phyloP scores from a whole-genome alignment of 2,888 invertebrate genomes.

The Patella ulyssiponensis region DNA sequence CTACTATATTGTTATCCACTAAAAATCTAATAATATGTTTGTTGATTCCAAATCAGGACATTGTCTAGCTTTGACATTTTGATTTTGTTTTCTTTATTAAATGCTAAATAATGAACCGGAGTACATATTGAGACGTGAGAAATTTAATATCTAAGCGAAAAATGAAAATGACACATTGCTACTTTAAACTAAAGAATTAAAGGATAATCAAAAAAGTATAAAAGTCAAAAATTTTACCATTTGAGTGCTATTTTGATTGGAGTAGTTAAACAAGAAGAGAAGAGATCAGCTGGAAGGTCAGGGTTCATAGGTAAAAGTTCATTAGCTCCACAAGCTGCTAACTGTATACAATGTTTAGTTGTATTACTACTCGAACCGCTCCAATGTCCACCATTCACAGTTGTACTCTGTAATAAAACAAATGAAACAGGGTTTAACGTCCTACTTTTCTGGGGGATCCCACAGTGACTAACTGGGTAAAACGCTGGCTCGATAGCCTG shows the following conservation, averaged over 20 bases:
- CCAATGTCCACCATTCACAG: conserved; percentile 11
- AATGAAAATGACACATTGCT: too few species aligned
- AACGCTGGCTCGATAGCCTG: too few species aligned
- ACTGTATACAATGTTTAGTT: conserved; percentile 93
- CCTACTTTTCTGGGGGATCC: neutral
- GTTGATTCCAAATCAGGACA: neutral
- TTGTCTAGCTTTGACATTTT: too few species aligned
- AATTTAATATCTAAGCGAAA: too few species aligned
- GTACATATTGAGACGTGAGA: too few species aligned
- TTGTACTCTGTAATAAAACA: conserved; percentile 6
- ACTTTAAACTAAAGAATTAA: neutral
- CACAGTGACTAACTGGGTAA: too few species aligned
- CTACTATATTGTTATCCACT: too few species aligned
- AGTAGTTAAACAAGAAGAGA: conserved; percentile 97
- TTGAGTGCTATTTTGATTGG: conserved; percentile 96
- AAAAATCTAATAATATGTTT: neutral
- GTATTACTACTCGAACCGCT: conserved; percentile 34
- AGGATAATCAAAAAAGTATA: neutral
- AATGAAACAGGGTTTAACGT: neutral
- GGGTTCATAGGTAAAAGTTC: conserved; percentile 97
- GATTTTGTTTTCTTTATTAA: too few species aligned
- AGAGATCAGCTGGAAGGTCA: conserved; percentile 95
- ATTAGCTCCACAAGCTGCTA: conserved; percentile 94
- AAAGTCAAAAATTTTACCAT: conserved; percentile 77
- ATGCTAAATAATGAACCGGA: too few species aligned